Evolutionary conservation across 1,140 invertebrate species (phyloP), one percentile per base, ranked within the genome.

Genomic region (Tetranychus urticae): DNA sequence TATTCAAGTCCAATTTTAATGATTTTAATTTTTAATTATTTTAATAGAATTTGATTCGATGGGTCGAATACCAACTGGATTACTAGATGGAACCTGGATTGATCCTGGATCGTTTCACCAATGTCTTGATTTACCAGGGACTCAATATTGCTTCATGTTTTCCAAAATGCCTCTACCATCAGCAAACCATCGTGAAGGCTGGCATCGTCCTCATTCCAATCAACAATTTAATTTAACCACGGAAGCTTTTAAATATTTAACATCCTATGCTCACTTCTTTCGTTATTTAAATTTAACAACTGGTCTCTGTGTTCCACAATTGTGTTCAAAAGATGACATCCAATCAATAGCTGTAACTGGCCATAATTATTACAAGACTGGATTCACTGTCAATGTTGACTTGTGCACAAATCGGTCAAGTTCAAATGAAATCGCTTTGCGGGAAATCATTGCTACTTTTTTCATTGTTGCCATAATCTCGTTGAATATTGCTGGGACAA

Each of bases 21-120:
- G 5, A 6, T 5, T 6, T 42, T 42, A 1, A 50, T 31, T n/a
- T 4, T 50, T 50, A 14, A 50, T n/a, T 31, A 1, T 31, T n/a
- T 4, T 10, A 14, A 13, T n/a, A 66, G 64, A 65, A 61, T 62
- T 65, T 4, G 65, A 66, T 56, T 47, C 65, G 12, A 62, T 45
- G 14, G 65, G 65, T 6, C 47, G 59, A 12, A 14, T 66, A 6
- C 64, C 64, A 37, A 58, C 59, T 5, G 65, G 65, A 4, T 60
- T 62, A n/a, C 57, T 67, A 3, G 65, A 66, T 34, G 66, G 66
- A 2, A 67, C 65, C 6, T 35, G 64, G 0, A 61, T 62, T 1
- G 59, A 62, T 23, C 33, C 66, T 55, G 66, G 66, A 1, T 61
- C 64, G 14, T 67, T 65, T 55, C 65, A 67, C 31, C 65, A 67